Conservation (phyloP, 2,113 vertebrate genomes). For the Odobenus rosmarus region DNA sequence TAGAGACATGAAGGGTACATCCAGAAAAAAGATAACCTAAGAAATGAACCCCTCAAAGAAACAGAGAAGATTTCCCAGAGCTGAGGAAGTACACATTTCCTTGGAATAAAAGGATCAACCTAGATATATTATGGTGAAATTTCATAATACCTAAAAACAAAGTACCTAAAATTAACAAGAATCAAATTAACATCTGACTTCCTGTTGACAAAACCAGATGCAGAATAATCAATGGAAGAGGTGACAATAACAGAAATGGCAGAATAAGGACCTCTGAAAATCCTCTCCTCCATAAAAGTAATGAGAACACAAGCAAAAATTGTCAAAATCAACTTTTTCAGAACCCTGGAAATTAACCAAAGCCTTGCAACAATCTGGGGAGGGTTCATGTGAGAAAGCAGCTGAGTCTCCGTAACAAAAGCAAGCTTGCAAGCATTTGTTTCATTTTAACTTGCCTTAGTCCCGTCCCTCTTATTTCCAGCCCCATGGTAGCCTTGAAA, state of each 20-base stretch:
- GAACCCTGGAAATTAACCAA: background rate
- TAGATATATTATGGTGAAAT: background rate
- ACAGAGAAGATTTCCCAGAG: background rate
- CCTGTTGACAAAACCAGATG: background rate
- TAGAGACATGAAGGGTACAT: background rate
- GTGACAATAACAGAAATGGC: background rate
- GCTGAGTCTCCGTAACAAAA: background rate
- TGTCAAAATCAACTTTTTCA: background rate
- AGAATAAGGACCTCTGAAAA: background rate
- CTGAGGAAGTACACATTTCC: background rate
- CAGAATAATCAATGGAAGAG: background rate
- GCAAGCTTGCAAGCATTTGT: background rate
- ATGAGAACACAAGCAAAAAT: background rate
- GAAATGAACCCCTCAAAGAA: slow-evolving; percentile 10
- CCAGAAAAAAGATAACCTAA: background rate
- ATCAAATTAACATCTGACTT: slow-evolving; percentile 29
- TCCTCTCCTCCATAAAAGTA: background rate
- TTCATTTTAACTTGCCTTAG: background rate
- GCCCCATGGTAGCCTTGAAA: background rate
- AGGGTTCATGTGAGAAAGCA: background rate
- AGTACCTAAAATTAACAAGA: background rate
- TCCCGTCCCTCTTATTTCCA: background rate
- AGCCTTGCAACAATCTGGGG: background rate
- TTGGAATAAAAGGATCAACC: background rate
- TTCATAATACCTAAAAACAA: slow-evolving; percentile 13